Percentiles rank a stretch among this genome's conserved stretches.
Conservation (phyloP, 2,888 invertebrate genomes). For the Cryptosula pallasiana region DNA sequence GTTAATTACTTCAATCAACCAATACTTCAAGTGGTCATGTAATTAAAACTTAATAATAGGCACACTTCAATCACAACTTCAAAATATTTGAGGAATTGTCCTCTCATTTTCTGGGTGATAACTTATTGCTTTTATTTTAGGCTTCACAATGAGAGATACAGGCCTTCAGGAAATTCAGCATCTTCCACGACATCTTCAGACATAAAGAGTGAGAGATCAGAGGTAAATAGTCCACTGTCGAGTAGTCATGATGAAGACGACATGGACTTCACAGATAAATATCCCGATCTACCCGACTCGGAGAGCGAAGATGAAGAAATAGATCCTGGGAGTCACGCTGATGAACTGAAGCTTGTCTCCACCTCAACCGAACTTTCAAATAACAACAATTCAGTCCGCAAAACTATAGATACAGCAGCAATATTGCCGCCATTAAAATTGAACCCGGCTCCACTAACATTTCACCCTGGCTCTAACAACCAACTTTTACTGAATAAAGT, state of each 20-base stretch:
- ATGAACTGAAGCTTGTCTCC: background rate
- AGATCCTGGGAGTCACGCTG: slow-evolving; percentile 4
- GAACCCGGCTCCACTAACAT: no score
- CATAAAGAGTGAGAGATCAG: slow-evolving; percentile 20
- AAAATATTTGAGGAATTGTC: background rate
- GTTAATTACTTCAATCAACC: background rate
- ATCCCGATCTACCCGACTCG: slow-evolving; percentile 12
- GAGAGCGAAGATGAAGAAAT: slow-evolving; percentile 19
- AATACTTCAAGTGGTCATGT: slow-evolving; percentile 21
- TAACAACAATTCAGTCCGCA: no score
- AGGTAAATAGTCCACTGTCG: background rate
- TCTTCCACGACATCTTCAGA: slow-evolving; percentile 14
- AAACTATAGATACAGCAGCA: no score
- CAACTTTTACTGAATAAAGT: no score
- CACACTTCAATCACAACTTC: background rate
- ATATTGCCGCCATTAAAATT: no score
- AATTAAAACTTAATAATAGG: slow-evolving; percentile 12
- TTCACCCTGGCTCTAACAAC: no score
- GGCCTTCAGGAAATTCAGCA: background rate
- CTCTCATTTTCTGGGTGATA: background rate
- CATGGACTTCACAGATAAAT: slow-evolving; percentile 7
- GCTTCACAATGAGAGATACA: slow-evolving; percentile 12
- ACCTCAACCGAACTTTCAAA: background rate
- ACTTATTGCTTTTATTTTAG: background rate
- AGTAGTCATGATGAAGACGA: slow-evolving; percentile 20